These are phyloP conservation scores for Tetramorium bicarinatum DNA, from an alignment of 2,888 invertebrate species.

Conservation along the genomic window DNA sequence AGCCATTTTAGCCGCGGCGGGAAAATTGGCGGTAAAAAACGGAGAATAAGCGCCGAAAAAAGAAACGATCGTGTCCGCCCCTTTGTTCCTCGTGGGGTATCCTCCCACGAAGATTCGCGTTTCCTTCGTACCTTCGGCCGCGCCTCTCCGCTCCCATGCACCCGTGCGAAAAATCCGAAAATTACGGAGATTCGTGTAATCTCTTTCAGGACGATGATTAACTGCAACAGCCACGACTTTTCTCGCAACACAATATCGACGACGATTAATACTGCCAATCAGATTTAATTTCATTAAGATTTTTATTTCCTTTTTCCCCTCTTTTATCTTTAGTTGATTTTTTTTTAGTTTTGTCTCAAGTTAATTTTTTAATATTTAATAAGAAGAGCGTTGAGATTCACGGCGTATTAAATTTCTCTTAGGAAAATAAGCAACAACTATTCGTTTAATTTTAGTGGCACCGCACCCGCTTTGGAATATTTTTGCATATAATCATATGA, in stretches of 20 bases:
- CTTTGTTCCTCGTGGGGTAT: slow-evolving; percentile 24
- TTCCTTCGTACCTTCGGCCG: slow-evolving; percentile 8
- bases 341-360: no score
- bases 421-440: background rate
- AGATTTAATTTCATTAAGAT: background rate
- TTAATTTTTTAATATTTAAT: background rate
- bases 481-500: slow-evolving; percentile 11
- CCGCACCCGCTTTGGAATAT: background rate
- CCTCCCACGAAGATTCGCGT: slow-evolving; percentile 7
- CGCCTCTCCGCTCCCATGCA: background rate
- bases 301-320: background rate
- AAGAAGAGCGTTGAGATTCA: background rate
- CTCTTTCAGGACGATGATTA: background rate
- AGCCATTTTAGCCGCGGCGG: slow-evolving; percentile 61
- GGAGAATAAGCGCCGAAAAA: slow-evolving; percentile 53
- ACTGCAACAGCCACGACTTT: background rate
- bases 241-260: background rate
- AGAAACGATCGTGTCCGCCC: slow-evolving; percentile 48
- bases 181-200: slow-evolving; percentile 3
- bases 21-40: slow-evolving; percentile 49
- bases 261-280: slow-evolving; percentile 4
- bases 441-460: background rate
- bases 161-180: slow-evolving; percentile 13
- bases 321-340: background rate
- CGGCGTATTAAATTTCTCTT: background rate